Conservation (phyloP, 2,113 vertebrate species). For the Ivindomyrus marchei region DNA sequence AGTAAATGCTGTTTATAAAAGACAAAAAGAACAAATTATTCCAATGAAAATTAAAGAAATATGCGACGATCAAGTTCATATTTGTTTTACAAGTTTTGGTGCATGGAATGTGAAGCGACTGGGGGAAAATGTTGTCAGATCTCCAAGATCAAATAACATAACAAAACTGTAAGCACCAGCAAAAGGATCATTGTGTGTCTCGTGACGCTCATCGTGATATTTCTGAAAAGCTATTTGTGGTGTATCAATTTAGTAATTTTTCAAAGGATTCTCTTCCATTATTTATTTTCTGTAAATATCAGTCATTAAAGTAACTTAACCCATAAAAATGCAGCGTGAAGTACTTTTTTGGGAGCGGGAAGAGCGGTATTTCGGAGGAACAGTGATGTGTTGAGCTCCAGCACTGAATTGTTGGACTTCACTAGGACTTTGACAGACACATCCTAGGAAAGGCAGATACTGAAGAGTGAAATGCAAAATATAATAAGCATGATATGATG, state of each 20-base stretch:
- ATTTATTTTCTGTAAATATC: neutral
- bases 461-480: neutral
- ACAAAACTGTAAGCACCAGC: neutral
- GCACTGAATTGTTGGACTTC: neutral
- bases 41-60: neutral
- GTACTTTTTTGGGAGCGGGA: neutral
- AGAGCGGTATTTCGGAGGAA: neutral
- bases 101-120: neutral
- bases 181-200: neutral
- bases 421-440: neutral
- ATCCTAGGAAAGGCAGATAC: neutral
- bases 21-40: neutral
- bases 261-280: neutral
- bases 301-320: neutral
- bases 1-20: neutral
- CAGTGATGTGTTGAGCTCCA: neutral
- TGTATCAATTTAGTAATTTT: neutral
- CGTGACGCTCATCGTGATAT: neutral
- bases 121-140: neutral
- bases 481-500: neutral
- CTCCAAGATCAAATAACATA: neutral
- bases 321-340: neutral
- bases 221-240: neutral
- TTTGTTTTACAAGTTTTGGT: neutral
- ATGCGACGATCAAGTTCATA: neutral